Conservation (phyloP, 2,113 vertebrate species). For the Thalassarche chlororhynchos region DNA sequence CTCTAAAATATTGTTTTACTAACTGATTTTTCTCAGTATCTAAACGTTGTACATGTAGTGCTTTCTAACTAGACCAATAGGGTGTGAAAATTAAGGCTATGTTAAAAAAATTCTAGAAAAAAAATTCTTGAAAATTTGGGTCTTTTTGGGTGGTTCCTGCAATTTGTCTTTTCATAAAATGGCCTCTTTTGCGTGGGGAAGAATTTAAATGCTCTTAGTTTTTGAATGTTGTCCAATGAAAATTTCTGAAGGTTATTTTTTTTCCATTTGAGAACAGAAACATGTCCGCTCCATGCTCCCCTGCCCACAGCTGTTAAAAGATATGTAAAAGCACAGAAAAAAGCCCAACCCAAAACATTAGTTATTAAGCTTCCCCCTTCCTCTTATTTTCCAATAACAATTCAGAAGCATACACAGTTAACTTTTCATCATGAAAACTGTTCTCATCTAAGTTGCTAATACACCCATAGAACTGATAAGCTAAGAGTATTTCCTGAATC, state of each 20-base stretch:
- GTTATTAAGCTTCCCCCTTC: constrained; percentile 54
- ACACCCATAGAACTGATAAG: constrained; percentile 57
- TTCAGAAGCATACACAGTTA: constrained; percentile 30
- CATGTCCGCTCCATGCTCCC: constrained; percentile 6
- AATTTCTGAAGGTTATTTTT: constrained; percentile 43
- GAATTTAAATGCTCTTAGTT: background rate
- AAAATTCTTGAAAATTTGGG: background rate
- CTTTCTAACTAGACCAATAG: background rate
- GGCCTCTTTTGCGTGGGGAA: background rate
- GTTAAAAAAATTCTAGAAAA: background rate
- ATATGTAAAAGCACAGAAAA: constrained; percentile 50
- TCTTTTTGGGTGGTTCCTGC: background rate
- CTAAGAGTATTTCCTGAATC: constrained; percentile 41
- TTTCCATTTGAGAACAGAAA: constrained; percentile 59
- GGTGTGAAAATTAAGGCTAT: background rate
- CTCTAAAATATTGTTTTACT: background rate
- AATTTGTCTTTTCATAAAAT: constrained; percentile 6
- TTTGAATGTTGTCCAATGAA: constrained; percentile 54
- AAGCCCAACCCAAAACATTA: constrained; percentile 45
- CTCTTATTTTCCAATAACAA: constrained; percentile 44
- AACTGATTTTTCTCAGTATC: background rate
- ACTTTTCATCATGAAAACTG: constrained; percentile 28
- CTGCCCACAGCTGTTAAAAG: constrained; percentile 65
- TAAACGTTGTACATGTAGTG: background rate
- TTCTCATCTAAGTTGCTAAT: constrained; percentile 35